Percentiles rank a stretch among this genome's conserved stretches.
phyloP scores from a whole-genome alignment of 2,888 invertebrate genomes.

The Cheilosia soror region DNA sequence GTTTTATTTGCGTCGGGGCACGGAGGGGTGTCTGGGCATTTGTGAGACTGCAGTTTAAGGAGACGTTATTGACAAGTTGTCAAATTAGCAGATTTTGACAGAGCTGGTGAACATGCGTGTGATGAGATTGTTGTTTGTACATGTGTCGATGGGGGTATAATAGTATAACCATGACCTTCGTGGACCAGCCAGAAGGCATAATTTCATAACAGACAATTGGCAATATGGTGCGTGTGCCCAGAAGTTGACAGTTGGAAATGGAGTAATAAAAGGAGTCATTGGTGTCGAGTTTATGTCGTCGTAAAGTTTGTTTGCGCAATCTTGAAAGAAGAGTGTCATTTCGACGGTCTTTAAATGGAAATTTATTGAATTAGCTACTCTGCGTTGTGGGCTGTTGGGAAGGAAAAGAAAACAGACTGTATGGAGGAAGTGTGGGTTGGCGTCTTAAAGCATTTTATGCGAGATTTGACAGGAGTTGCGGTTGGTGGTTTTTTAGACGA shows the following conservation, averaged over 20 bases:
- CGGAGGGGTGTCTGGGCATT: constrained; percentile 41
- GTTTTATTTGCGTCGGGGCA: constrained; percentile 5
- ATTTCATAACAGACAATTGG: constrained; percentile 43
- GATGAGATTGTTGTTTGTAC: constrained; percentile 4
- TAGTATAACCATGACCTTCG: constrained; percentile 66
- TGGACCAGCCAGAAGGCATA: constrained; percentile 44
- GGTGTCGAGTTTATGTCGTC: constrained; percentile 74
- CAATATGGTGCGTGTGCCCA: constrained; percentile 57
- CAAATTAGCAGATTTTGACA: constrained; percentile 64
- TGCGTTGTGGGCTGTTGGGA: too few relatives aligned
- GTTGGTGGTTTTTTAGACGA: too few relatives aligned
- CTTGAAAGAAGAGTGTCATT: constrained; percentile 33
- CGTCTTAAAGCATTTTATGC: too few relatives aligned
- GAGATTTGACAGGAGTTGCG: too few relatives aligned
- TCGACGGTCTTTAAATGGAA: constrained; percentile 5
- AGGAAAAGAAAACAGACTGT: too few relatives aligned
- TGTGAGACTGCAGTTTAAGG: constrained; percentile 55
- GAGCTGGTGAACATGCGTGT: constrained; percentile 37
- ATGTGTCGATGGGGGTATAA: constrained; percentile 10
- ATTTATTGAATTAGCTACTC: constrained; percentile 14
- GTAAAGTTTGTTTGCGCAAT: constrained; percentile 80
- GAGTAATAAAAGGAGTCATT: constrained; percentile 63
- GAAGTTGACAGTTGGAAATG: constrained; percentile 65
- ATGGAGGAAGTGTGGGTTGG: too few relatives aligned
- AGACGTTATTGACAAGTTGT: constrained; percentile 47